phyloP scores from a whole-genome alignment of 1,140 invertebrate genomes.

The Halesus radiatus region DNA sequence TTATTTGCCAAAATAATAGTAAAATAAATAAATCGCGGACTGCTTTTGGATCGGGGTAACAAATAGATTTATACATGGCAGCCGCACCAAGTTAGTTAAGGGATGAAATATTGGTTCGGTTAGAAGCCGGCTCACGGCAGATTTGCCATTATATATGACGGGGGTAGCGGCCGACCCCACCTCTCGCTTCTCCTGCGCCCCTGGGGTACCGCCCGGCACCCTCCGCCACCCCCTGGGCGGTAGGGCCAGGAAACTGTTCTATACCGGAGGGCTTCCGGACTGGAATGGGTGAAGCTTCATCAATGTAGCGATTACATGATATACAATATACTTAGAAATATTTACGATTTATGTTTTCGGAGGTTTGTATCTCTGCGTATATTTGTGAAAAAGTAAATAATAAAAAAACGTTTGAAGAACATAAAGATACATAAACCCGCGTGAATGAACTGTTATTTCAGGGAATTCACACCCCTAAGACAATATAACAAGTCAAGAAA shows the following conservation, averaged over 20 bases:
- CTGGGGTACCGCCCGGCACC: neutral
- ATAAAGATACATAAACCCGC: too few species aligned
- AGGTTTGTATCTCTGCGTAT: too few species aligned
- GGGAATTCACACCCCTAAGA: too few species aligned
- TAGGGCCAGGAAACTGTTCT: neutral
- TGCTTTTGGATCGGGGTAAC: conserved; percentile 52
- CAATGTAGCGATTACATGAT: neutral
- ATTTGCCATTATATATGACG: conserved; percentile 59
- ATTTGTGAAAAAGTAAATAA: too few species aligned
- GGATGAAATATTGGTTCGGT: conserved; percentile 59
- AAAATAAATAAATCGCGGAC: conserved; percentile 13
- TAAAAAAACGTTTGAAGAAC: too few species aligned
- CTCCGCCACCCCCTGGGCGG: too few species aligned
- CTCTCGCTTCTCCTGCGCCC: neutral
- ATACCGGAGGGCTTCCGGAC: neutral
- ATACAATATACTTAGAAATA: too few species aligned
- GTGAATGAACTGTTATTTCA: too few species aligned
- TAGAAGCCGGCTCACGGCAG: conserved; percentile 58
- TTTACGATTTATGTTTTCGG: too few species aligned
- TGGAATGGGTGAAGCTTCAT: neutral
- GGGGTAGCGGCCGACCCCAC: conserved; percentile 42
- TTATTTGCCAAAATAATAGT: too few species aligned
- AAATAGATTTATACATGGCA: conserved; percentile 58
- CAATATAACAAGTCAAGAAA: too few species aligned
- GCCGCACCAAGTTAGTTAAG: conserved; percentile 58